Evolutionary conservation across 2,888 invertebrate species (phyloP).

Genomic region (Drosophila fungiperda): DNA sequence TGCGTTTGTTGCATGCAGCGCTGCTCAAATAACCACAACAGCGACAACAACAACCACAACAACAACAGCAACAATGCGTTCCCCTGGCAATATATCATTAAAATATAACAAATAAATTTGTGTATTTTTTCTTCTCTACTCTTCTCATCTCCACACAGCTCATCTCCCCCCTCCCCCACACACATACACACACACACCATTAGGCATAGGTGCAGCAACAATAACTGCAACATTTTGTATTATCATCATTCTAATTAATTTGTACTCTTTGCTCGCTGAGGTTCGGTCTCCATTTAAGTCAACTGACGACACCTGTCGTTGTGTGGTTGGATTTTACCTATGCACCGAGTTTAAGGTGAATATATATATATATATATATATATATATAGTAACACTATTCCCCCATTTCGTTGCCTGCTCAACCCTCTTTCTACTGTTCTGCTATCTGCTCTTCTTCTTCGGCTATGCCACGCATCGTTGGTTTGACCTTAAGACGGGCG

Average conservation of each 20-base stretch:
- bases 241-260: constrained; percentile 64
- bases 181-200: neutral
- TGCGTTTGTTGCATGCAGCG: constrained; percentile 32
- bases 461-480: constrained; percentile 48
- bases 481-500: constrained; percentile 20
- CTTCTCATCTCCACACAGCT: constrained; percentile 11
- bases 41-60: neutral
- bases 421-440: constrained; percentile 1
- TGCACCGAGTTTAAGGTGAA: constrained; percentile 52
- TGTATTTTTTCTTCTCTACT: neutral
- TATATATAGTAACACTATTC: constrained; percentile 1
- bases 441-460: constrained; percentile 1
- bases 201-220: constrained; percentile 1
- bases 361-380: neutral
- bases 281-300: constrained; percentile 16
- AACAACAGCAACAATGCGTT: constrained; percentile 38
- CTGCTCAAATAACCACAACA: constrained; percentile 35
- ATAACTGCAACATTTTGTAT: constrained; percentile 37
- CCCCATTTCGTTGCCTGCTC: neutral
- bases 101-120: constrained; percentile 44
- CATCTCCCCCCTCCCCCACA: constrained; percentile 6
- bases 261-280: constrained; percentile 27
- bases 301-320: constrained; percentile 28
- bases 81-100: constrained; percentile 53
- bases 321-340: constrained; percentile 13